Conservation (phyloP, 2,797 vertebrate genomes). For the Acanthiza pusilla region DNA sequence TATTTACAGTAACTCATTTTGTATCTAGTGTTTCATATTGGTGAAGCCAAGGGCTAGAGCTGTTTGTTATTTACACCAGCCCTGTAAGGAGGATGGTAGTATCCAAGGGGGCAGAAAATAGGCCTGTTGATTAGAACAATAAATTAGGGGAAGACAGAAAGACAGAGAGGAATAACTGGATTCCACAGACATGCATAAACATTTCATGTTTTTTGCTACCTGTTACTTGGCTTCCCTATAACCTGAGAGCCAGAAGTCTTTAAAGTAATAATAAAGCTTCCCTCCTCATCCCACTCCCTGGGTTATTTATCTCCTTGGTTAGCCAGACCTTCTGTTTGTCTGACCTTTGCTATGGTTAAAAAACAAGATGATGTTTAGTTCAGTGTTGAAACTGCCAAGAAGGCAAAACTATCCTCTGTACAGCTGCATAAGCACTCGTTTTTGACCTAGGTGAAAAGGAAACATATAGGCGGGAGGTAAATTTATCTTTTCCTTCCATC, state of each 20-base stretch:
- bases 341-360: not conserved
- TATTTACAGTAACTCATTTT: slow-evolving; percentile 82
- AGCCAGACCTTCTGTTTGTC: not conserved
- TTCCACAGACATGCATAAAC: slow-evolving; percentile 54
- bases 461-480: not conserved
- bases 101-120: slow-evolving; percentile 67
- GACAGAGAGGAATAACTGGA: slow-evolving; percentile 7
- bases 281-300: not conserved
- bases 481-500: not conserved
- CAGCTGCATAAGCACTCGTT: not conserved
- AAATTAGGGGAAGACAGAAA: slow-evolving; percentile 60
- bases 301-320: slow-evolving; percentile 35
- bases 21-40: slow-evolving; percentile 63
- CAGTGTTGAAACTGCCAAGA: not conserved
- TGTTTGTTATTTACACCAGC: slow-evolving; percentile 69
- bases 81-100: slow-evolving; percentile 38
- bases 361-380: not conserved
- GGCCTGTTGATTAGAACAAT: slow-evolving; percentile 72
- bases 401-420: not conserved
- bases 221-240: slow-evolving; percentile 8
- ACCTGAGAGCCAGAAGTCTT: slow-evolving; percentile 9
- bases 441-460: not conserved
- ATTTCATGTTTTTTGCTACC: slow-evolving; percentile 42
- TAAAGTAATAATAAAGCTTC: slow-evolving; percentile 43
- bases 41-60: slow-evolving; percentile 50